phyloP scores from a whole-genome alignment of 2,888 invertebrate genomes.

The Agrotis exclamationis region DNA sequence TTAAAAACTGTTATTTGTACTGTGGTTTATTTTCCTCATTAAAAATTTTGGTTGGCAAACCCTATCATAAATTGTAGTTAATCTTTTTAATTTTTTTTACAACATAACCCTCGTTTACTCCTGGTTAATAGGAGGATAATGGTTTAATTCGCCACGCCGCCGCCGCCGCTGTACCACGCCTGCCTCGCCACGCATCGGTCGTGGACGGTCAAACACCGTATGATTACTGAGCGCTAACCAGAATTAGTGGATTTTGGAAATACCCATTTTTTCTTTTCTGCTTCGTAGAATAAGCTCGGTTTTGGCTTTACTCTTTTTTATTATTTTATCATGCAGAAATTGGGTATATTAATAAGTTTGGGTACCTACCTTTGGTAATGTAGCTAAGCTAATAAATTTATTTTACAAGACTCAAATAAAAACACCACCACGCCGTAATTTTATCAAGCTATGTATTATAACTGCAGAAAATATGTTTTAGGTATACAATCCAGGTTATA shows the following conservation, averaged over 20 bases:
- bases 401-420: too few relatives aligned
- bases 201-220: conserved; percentile 19
- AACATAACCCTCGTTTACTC: conserved; percentile 36
- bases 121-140: conserved; percentile 57
- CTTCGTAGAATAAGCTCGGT: conserved; percentile 42
- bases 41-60: neutral
- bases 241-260: conserved; percentile 38
- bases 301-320: neutral
- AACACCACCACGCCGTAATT: too few relatives aligned
- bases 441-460: too few relatives aligned
- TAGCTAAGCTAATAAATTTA: too few relatives aligned
- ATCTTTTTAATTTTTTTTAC: conserved; percentile 42
- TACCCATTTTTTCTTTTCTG: conserved; percentile 40
- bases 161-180: too few relatives aligned
- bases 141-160: conserved; percentile 38
- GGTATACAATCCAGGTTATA: too few relatives aligned
- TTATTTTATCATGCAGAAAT: neutral
- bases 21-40: neutral
- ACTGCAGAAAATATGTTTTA: too few relatives aligned
- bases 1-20: neutral
- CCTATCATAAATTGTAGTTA: conserved; percentile 24
- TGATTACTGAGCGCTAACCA: conserved; percentile 35
- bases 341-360: neutral
- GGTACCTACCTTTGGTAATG: too few relatives aligned
- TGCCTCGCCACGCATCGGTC: neutral